Evolutionary conservation across 2,113 vertebrate species (phyloP).

Genomic region (Chaenogobius annularis): DNA sequence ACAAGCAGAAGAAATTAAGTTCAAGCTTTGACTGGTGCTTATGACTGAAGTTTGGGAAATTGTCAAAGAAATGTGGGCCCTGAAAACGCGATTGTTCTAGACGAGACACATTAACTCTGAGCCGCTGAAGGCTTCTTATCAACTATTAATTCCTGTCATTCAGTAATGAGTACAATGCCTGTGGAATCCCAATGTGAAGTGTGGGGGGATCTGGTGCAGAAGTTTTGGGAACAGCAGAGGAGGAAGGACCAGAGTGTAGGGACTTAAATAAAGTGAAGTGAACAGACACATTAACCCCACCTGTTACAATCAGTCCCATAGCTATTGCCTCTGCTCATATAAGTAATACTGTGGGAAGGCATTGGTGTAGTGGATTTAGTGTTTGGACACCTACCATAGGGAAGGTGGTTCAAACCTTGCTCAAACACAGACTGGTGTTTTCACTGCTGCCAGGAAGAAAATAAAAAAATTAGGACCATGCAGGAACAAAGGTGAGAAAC

Average conservation of each 20-base stretch:
- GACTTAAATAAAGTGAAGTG: not conserved
- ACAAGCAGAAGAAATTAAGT: not conserved
- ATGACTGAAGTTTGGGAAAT: slow-evolving; percentile 3
- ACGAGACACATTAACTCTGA: slow-evolving; percentile 7
- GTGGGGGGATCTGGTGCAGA: slow-evolving; percentile 14
- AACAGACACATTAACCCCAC: too few relatives aligned
- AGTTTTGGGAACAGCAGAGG: not conserved
- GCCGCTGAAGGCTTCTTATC: slow-evolving; percentile 8
- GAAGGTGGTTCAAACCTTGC: too few relatives aligned
- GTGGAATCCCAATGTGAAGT: slow-evolving; percentile 14
- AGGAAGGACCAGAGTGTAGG: not conserved
- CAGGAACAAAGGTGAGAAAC: too few relatives aligned
- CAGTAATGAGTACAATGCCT: slow-evolving; percentile 16
- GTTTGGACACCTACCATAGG: too few relatives aligned
- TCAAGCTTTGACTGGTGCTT: not conserved
- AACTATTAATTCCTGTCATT: slow-evolving; percentile 16
- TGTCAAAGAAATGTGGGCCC: slow-evolving; percentile 15
- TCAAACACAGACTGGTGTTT: too few relatives aligned
- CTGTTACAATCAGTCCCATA: too few relatives aligned
- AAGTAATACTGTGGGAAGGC: too few relatives aligned
- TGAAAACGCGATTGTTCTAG: not conserved
- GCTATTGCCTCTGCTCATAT: too few relatives aligned
- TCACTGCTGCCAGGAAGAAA: too few relatives aligned
- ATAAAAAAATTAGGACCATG: too few relatives aligned
- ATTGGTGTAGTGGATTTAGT: too few relatives aligned